These are phyloP conservation scores for Dysidea cf. avara DNA, from an alignment of 37 sponge, comb jelly and placozoan species.

Conservation along the genomic window DNA sequence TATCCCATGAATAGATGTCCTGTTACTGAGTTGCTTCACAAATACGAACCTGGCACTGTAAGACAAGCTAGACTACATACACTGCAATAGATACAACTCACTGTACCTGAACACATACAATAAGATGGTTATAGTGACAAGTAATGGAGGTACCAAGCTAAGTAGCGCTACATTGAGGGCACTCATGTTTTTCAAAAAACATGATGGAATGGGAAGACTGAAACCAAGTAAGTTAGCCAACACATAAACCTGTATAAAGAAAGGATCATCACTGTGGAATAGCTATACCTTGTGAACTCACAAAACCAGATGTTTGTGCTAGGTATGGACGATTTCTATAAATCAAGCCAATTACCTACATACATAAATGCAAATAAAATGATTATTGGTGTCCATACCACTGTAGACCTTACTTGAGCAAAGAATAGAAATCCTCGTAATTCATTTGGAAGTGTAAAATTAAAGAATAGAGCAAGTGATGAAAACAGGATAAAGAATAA, in stretches of 20 bases:
- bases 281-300: no score
- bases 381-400: neutral
- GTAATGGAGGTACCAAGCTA: conserved; percentile 30
- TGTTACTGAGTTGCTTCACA: conserved; percentile 6
- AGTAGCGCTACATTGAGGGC: conserved; percentile 15
- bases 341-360: conserved; percentile 28
- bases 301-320: neutral
- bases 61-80: no score
- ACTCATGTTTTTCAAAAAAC: neutral
- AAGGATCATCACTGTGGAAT: neutral
- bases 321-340: conserved; percentile 14
- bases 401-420: conserved; percentile 22
- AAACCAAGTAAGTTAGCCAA: conserved; percentile 38
- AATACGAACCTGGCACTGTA: conserved; percentile 22
- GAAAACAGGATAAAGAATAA: conserved; percentile 11
- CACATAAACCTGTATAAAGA: conserved; percentile 1
- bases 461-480: conserved; percentile 29
- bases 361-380: neutral
- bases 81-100: no score
- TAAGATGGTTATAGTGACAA: conserved; percentile 21
- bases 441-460: conserved; percentile 53
- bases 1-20: conserved; percentile 27
- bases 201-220: conserved; percentile 43
- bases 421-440: conserved; percentile 59
- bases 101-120: conserved; percentile 27